Percentiles rank a stretch among this genome's conserved stretches.
Evolutionary conservation across 2,797 vertebrate species (phyloP).

Genomic region (Leuciscus waleckii): DNA sequence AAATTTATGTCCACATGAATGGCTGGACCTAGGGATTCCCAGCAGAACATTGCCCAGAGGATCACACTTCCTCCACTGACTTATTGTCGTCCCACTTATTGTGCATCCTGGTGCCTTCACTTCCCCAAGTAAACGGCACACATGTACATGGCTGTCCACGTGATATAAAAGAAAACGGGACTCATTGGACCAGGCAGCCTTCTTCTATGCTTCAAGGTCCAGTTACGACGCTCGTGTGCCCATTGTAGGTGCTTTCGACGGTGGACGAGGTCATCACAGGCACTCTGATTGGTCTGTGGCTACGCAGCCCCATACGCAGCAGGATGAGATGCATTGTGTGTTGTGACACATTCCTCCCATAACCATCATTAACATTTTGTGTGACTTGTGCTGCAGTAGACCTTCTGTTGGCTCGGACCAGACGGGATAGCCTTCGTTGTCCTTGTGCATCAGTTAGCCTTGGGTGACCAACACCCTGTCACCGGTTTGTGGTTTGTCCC

Average conservation of each 20-base stretch:
- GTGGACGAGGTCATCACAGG: background rate
- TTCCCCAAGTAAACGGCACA: background rate
- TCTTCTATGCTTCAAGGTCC: background rate
- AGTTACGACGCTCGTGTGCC: accelerated
- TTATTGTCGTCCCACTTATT: no score
- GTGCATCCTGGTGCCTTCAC: background rate
- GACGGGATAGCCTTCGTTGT: no score
- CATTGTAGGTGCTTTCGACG: background rate
- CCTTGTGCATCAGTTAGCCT: background rate
- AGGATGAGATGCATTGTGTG: no score
- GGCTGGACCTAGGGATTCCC: no score
- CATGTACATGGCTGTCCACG: background rate
- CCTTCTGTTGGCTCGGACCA: background rate
- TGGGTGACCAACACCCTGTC: no score
- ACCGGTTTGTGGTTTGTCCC: no score
- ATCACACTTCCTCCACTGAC: no score
- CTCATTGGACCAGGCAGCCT: background rate
- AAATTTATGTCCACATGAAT: background rate
- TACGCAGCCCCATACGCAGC: no score
- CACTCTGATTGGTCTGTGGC: background rate
- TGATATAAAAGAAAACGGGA: background rate
- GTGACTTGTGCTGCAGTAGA: background rate
- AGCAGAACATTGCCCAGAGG: no score
- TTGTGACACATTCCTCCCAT: no score
- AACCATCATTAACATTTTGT: no score